Evolutionary conservation across 2,888 invertebrate species (phyloP), one percentile per base, ranked within the genome.

Genomic region (Idaea dimidiata): DNA sequence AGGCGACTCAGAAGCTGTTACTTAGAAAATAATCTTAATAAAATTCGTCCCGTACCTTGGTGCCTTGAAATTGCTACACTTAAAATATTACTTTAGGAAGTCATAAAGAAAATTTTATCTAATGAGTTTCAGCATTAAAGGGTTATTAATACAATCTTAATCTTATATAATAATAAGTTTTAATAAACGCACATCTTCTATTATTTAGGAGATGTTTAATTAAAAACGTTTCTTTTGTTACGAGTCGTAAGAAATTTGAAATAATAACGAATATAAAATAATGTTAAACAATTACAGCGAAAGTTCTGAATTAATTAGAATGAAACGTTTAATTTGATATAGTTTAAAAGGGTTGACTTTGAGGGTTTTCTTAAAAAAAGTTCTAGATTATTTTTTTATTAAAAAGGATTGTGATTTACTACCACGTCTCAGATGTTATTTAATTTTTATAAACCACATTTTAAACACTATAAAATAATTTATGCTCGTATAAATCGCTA

Each of bases 1-100:
- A 57, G 65, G 54, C 69, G 72, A 66, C 62, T 66, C 66, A 64
- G 61, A 67, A 70, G 68, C 67, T 66, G 68, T 72, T 71, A 69
- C 68, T 67, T 69, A 66, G 69, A 71, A 74, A 69, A 73, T 76
- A 74, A 76, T 71, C 78, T 79, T 79, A 81, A 86, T 82, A 77
- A 85, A 84, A 83, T 81, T 80, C 76, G 76, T 77, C 70, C 79
- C 77, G 80, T 77, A 81, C 78, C 74, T 75, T 75, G 17, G 76
- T 70, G 77, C 80, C 84, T 82, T 85, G 81, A 85, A 85, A 86
- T 86, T 84, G 81, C 82, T 81, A 76, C 77, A 73, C 78, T 78
- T 84, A 85, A 90, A 89, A 84, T 89, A 89, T 87, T 83, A 83
- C 81, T 76, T 78, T 84, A 84, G 89, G 89, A 89, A 86, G 83